Percentiles rank a stretch among this genome's conserved stretches.
phyloP scores from a whole-genome alignment of 1,140 invertebrate genomes.

The Hyphantria cunea region DNA sequence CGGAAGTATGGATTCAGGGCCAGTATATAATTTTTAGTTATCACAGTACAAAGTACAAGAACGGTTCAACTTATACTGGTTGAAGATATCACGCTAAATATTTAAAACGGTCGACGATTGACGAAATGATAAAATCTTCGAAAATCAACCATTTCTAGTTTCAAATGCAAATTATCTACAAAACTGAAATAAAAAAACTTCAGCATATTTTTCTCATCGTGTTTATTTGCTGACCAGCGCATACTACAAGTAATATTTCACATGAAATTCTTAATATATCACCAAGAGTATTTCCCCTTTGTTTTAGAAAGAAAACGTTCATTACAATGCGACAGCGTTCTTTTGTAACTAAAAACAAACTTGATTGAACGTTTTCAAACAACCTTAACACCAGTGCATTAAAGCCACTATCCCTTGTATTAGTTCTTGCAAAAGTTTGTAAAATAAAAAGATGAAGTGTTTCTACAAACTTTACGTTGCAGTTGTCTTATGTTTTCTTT shows the following conservation, averaged over 20 bases:
- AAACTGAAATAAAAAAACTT: no score
- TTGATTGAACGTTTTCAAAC: not conserved
- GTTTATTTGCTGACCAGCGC: not conserved
- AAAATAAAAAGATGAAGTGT: not conserved
- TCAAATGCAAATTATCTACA: no score
- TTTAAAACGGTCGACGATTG: no score
- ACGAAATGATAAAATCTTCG: no score
- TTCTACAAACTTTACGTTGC: not conserved
- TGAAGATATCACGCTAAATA: not conserved
- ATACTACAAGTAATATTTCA: not conserved
- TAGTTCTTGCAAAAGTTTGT: not conserved
- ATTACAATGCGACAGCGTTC: not conserved
- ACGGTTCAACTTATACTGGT: no score
- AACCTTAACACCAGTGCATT: not conserved
- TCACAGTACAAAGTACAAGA: not conserved
- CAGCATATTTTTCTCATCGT: no score
- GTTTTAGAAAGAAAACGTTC: slow-evolving; percentile 3
- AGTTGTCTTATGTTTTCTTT: not conserved
- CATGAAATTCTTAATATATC: not conserved
- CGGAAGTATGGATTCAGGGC: no score
- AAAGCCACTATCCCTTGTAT: not conserved
- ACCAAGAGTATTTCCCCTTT: slow-evolving; percentile 1
- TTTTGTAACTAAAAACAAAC: not conserved
- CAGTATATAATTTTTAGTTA: no score
- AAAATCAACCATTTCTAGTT: no score